A percentile compares a stretch with the other conserved stretches of the same genome.
These are phyloP conservation scores for Rallus crepitans DNA, from an alignment of 2,797 vertebrate species.

Conservation along the genomic window DNA sequence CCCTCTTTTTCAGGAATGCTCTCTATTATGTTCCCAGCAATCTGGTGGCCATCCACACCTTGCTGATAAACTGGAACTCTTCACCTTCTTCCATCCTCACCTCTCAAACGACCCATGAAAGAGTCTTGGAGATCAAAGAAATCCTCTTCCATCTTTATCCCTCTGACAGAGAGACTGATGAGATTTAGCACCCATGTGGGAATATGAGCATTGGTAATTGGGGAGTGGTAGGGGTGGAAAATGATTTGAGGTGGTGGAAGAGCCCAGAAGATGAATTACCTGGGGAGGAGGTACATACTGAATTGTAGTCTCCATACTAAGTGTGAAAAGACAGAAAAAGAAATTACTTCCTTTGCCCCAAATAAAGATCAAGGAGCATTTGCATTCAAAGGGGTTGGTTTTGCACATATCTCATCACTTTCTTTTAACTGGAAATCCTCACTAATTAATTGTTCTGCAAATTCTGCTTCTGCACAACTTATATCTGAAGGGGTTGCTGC, in stretches of 20 bases:
- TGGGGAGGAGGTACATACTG: conserved; percentile 26
- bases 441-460: conserved; percentile 4
- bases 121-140: conserved; percentile 81
- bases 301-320: conserved; percentile 25
- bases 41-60: conserved; percentile 65
- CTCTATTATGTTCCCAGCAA: conserved; percentile 57
- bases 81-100: conserved; percentile 63
- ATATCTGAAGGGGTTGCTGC: not conserved
- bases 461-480: not conserved
- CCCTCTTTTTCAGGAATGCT: not conserved
- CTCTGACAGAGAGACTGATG: conserved; percentile 60
- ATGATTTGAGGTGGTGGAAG: not conserved
- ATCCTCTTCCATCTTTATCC: conserved; percentile 20
- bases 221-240: conserved; percentile 35
- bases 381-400: conserved; percentile 26
- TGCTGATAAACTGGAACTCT: conserved; percentile 77
- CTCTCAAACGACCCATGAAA: conserved; percentile 76
- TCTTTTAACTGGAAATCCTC: conserved; percentile 62
- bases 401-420: not conserved
- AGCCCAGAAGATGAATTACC: conserved; percentile 42
- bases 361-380: conserved; percentile 58
- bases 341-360: conserved; percentile 50
- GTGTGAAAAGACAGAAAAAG: conserved; percentile 41
- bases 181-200: conserved; percentile 80
- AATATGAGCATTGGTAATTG: conserved; percentile 62